Conservation (phyloP, 2,113 vertebrate genomes). For the Gasterosteus aculeatus region DNA sequence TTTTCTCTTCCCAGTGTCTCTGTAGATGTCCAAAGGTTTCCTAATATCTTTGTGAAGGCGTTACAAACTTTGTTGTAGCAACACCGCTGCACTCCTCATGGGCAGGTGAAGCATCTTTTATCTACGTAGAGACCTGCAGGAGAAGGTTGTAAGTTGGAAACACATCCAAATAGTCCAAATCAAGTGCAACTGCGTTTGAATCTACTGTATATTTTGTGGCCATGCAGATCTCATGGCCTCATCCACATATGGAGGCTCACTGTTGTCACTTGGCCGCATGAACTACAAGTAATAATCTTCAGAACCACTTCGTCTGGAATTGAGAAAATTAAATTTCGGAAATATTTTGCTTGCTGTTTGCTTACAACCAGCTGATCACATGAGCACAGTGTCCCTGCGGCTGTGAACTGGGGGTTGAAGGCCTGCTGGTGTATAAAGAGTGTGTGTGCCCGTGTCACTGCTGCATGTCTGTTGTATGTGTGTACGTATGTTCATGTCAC, state of each 20-base stretch:
- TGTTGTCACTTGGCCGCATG: background rate
- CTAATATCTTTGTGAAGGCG: too few species aligned
- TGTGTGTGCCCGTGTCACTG: too few species aligned
- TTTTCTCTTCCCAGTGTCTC: too few species aligned
- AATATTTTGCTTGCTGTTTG: slow-evolving; percentile 25
- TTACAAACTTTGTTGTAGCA: too few species aligned
- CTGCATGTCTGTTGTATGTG: background rate
- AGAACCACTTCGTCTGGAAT: background rate
- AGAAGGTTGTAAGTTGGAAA: background rate
- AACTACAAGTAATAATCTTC: background rate
- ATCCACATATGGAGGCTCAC: background rate
- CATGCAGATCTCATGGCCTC: background rate
- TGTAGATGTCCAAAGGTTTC: too few species aligned
- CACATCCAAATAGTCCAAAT: background rate
- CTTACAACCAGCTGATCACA: slow-evolving; percentile 55
- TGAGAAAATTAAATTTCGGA: background rate
- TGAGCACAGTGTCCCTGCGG: slow-evolving; percentile 18
- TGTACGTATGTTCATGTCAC: background rate
- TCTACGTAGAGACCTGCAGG: background rate
- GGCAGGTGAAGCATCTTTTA: background rate
- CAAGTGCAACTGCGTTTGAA: background rate
- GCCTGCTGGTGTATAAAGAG: background rate
- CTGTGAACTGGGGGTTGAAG: slow-evolving; percentile 1
- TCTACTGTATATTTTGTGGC: background rate
- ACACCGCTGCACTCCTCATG: background rate